Conservation (phyloP, 2,888 invertebrate genomes). For the Dastarcus helophoroides region DNA sequence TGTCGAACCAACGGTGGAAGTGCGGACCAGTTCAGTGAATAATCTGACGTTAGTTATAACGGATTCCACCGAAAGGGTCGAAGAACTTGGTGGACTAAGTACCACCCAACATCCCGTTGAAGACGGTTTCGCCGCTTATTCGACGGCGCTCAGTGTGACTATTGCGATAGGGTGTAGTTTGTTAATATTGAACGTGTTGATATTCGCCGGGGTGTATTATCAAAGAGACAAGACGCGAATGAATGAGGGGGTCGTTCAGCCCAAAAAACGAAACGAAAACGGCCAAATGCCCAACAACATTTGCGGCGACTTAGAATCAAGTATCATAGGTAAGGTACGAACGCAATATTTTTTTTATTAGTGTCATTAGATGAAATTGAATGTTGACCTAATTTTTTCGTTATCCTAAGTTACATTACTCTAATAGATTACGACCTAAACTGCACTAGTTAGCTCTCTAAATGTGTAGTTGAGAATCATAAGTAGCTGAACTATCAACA, state of each 20-base stretch:
- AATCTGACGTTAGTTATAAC: slow-evolving; percentile 25
- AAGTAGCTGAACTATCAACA: too few relatives aligned
- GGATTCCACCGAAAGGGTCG: slow-evolving; percentile 37
- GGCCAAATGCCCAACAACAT: slow-evolving; percentile 83
- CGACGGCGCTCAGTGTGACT: slow-evolving; percentile 82
- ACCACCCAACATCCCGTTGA: slow-evolving; percentile 52
- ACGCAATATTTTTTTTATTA: too few relatives aligned
- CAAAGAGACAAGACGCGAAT: slow-evolving; percentile 76
- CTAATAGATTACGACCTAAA: too few relatives aligned
- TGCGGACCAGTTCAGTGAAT: slow-evolving; percentile 37
- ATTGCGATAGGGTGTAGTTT: slow-evolving; percentile 91
- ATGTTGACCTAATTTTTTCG: too few relatives aligned
- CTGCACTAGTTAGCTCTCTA: too few relatives aligned
- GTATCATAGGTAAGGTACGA: slow-evolving; percentile 35
- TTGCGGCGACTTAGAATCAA: slow-evolving; percentile 68
- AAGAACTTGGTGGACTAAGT: slow-evolving; percentile 37
- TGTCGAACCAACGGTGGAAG: slow-evolving; percentile 35
- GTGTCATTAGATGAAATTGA: too few relatives aligned
- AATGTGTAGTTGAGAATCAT: too few relatives aligned
- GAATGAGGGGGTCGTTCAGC: slow-evolving; percentile 44
- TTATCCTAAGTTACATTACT: too few relatives aligned
- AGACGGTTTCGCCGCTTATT: slow-evolving; percentile 82
- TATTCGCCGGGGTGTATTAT: slow-evolving; percentile 91
- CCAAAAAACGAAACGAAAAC: slow-evolving; percentile 67
- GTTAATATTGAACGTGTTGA: slow-evolving; percentile 80